A percentile compares a stretch with the other conserved stretches of the same genome.
Conservation (phyloP, 1,140 invertebrate species). For the Samia ricini region DNA sequence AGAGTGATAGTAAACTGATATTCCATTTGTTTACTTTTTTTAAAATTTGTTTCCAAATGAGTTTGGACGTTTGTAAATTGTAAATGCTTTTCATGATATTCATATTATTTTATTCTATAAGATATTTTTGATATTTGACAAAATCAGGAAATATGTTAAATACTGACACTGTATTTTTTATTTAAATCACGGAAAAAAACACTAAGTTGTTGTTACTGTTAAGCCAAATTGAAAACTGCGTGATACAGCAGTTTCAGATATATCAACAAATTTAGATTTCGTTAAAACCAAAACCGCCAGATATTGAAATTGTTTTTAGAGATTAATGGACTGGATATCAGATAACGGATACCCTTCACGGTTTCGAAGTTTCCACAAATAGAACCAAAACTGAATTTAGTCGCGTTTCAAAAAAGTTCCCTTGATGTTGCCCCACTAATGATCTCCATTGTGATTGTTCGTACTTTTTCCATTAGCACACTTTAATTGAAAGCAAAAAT, state of each 20-base stretch:
- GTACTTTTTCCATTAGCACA: constrained; percentile 41
- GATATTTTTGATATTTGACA: no score
- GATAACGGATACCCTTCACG: constrained; percentile 7
- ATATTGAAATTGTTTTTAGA: constrained; percentile 9
- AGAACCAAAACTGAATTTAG: constrained; percentile 41
- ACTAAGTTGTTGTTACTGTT: background rate
- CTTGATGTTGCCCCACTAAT: constrained; percentile 23
- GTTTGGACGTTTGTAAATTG: no score
- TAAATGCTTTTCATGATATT: no score
- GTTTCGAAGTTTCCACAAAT: constrained; percentile 28
- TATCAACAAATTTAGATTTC: background rate
- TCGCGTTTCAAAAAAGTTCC: constrained; percentile 40
- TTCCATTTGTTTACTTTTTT: no score
- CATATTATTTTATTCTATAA: no score
- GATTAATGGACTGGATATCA: constrained; percentile 13
- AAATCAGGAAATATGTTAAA: no score
- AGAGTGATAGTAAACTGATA: no score
- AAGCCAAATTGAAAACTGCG: background rate
- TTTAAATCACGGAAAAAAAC: no score
- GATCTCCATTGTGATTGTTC: constrained; percentile 36
- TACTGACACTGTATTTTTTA: no score
- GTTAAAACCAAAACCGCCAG: background rate
- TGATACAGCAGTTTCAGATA: background rate
- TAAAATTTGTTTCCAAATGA: no score
- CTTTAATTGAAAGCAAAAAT: constrained; percentile 43